These are phyloP conservation scores for Neomorphus geoffroyi DNA, from an alignment of 2,797 vertebrate genomes.

Conservation along the genomic window DNA sequence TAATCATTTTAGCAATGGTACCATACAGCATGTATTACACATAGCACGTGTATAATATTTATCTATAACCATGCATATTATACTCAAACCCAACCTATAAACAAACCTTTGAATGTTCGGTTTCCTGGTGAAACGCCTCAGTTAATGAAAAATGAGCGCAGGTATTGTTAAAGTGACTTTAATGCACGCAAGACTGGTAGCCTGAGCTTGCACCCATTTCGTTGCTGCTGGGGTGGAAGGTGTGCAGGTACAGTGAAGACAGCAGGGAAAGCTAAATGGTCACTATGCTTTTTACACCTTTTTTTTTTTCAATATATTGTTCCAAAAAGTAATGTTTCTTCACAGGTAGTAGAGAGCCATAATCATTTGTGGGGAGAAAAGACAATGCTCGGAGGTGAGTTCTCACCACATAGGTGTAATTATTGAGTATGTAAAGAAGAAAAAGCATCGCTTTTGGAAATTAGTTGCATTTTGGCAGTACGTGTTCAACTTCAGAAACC, in stretches of 20 bases:
- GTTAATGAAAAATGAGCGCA: neutral
- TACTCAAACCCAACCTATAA: neutral
- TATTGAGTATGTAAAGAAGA: conserved; percentile 43
- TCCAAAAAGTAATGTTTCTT: neutral
- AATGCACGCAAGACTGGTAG: rapidly evolving
- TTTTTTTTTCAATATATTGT: neutral
- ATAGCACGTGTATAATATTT: neutral
- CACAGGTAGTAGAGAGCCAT: neutral
- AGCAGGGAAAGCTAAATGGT: neutral
- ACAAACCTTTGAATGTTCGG: neutral
- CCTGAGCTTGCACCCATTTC: neutral
- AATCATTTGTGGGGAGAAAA: neutral
- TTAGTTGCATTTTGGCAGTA: conserved; percentile 56
- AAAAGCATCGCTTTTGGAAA: conserved; percentile 47
- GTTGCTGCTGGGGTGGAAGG: neutral
- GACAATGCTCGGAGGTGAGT: neutral
- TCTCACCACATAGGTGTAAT: neutral
- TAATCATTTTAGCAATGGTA: neutral
- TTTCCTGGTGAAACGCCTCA: neutral
- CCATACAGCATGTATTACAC: neutral
- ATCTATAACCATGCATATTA: neutral
- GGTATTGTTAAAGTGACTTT: neutral
- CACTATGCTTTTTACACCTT: neutral
- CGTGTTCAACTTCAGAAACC: conserved; percentile 29
- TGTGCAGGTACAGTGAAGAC: neutral